Base-by-base conservation (phyloP, 2,888 invertebrate genomes). In the Cactoblastis cactorum region DNA sequence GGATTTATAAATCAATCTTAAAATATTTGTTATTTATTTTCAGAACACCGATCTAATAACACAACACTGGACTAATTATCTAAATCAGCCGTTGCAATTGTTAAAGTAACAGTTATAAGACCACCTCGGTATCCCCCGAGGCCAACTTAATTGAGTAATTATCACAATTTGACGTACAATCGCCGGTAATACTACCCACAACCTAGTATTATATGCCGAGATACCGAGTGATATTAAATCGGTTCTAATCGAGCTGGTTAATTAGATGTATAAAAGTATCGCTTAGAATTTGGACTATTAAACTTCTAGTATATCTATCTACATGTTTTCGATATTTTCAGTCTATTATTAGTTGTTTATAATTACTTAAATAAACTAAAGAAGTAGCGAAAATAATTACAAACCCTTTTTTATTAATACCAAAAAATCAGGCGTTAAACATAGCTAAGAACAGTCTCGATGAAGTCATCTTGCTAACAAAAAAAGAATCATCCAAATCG, bases 121-220 rank as follows among this genome's bases (percentile, higher is more conserved):
- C 79, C 79, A 76, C 77, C 77, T 53, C 50, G 57, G 50, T 52
- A 62, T 61, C 58, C 59, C 70, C 76, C 67, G 24, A 57, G 73
- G 79, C 78, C 60, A 59, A 64, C 71, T 67, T 69, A 63, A 64
- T 83, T 70, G 80, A 83, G 75, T 66, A 77, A 80, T 83, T 83
- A 80, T 72, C 69, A 74, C 73, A 69, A 73, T 74, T 71, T 67
- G 67, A 71, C 67, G 57, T 65, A 65, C 72, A 71, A 65, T 65
- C 65, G 59, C 52, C 63, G 57, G 63, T 59, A 58, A 64, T 55
- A 64, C 62, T 57, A 55, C 17, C 45, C 14, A 28, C 9, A 28
- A 9, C 17, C 38, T 28, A 28, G 38, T 14, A 48, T 48, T 48
- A 48, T 11, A 11, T 33, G 14, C 14, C 12, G 12, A 24, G 2